phyloP scores from a whole-genome alignment of 1,140 invertebrate species.

The Procambarus virginalis region DNA sequence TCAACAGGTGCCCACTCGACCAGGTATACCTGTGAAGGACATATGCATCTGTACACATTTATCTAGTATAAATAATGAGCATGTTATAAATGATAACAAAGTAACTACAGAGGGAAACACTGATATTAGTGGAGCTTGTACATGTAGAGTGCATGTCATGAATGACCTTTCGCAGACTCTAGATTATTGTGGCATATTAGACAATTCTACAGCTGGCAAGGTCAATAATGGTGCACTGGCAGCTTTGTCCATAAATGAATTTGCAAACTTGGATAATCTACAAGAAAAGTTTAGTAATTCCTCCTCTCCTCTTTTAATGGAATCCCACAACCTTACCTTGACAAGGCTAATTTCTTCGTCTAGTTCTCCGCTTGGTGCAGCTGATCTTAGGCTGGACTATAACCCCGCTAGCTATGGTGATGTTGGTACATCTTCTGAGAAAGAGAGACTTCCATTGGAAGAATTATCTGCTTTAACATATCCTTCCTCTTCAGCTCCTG shows the following conservation, averaged over 20 bases:
- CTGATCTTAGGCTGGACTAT: conserved; percentile 45
- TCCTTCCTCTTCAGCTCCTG: not conserved
- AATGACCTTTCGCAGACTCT: not conserved
- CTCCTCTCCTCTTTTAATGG: not conserved
- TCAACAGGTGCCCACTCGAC: conserved; percentile 53
- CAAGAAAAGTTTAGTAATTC: not conserved
- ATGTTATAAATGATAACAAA: not conserved
- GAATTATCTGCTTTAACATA: not conserved
- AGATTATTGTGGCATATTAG: not conserved
- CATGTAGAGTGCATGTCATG: not conserved
- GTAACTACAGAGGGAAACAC: not conserved
- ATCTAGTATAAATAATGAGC: not conserved
- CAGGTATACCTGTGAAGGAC: conserved; percentile 37
- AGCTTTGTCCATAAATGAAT: not conserved
- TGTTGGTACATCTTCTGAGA: conserved; percentile 17
- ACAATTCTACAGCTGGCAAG: not conserved
- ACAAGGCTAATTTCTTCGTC: not conserved
- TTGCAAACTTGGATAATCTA: no score
- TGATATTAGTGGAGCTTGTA: not conserved
- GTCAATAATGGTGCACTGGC: not conserved
- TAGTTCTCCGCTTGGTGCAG: not conserved
- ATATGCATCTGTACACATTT: not conserved
- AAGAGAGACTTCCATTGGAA: not conserved
- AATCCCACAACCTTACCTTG: not conserved
- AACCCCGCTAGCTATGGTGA: conserved; percentile 38